Evolutionary conservation across 2,113 vertebrate species (phyloP).

Genomic region (Thamnaconus septentrionalis): DNA sequence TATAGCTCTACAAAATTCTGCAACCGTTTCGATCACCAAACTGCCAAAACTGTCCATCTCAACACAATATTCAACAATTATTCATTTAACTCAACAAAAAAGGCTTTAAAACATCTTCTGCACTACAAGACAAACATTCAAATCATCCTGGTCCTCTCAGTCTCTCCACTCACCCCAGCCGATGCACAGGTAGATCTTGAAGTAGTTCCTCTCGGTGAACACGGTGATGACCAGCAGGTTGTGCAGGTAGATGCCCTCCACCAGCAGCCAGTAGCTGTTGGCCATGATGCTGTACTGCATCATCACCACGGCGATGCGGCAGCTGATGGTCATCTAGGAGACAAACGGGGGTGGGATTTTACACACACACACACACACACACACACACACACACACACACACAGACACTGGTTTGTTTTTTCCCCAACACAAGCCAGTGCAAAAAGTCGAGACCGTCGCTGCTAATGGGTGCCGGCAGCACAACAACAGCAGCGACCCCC

Average conservation of each 20-base stretch:
- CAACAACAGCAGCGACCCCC: no score
- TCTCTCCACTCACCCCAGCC: conserved; percentile 89
- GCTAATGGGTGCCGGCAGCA: no score
- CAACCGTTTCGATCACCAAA: no score
- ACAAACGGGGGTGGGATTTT: not conserved
- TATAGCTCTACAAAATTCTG: no score
- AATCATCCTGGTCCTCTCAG: not conserved
- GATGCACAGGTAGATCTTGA: conserved; percentile 90
- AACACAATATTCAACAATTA: no score
- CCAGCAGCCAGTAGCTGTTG: conserved; percentile 98
- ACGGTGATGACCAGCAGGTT: conserved; percentile 90
- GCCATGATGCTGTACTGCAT: conserved; percentile 98
- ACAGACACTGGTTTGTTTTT: no score
- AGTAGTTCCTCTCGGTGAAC: conserved; percentile 92
- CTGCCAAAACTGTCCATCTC: no score
- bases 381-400: no score
- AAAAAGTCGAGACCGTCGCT: no score
- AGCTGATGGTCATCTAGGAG: conserved; percentile 84
- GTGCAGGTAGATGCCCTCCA: conserved; percentile 97
- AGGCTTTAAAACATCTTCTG: not conserved
- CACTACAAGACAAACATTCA: not conserved
- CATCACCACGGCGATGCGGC: conserved; percentile 90
- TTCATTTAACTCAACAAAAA: no score
- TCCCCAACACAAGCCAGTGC: no score
- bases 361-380: no score